Conservation (phyloP, 1,140 invertebrate genomes). For the Drosophila tani region DNA sequence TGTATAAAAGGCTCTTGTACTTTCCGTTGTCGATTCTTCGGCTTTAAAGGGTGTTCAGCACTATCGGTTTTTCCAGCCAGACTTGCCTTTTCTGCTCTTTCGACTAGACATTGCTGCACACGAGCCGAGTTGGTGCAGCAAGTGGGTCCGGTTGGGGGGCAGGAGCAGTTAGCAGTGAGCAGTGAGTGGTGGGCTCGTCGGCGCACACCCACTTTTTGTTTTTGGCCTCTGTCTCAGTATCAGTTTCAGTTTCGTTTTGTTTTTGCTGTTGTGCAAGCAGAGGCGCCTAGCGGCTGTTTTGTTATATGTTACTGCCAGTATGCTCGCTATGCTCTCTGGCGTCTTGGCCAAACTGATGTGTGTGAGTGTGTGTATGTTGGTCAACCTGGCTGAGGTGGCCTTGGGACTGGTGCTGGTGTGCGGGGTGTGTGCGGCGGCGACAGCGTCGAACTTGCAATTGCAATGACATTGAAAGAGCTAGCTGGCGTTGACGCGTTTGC, state of each 20-base stretch:
- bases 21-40: too few relatives aligned
- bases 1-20: too few relatives aligned
- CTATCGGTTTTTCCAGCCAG: conserved; percentile 2
- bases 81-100: conserved; percentile 16
- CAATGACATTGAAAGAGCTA: conserved; percentile 77
- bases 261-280: conserved; percentile 61
- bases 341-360: conserved; percentile 20
- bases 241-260: conserved; percentile 45
- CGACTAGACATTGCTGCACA: conserved; percentile 24
- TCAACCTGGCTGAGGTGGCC: conserved; percentile 64
- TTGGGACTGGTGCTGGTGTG: conserved; percentile 41
- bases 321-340: conserved; percentile 19
- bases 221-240: conserved; percentile 5
- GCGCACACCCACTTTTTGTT: conserved; percentile 70
- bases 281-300: conserved; percentile 54
- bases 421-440: conserved; percentile 14
- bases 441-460: conserved; percentile 55
- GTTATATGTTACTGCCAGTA: conserved; percentile 8
- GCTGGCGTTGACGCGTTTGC: conserved; percentile 51
- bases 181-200: conserved; percentile 67
- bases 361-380: conserved; percentile 47
- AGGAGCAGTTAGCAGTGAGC: conserved; percentile 3
- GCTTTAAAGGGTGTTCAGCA: conserved; percentile 15
- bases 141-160: neutral
- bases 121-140: conserved; percentile 1